phyloP scores from a whole-genome alignment of 2,113 vertebrate species.

The Eptesicus fuscus region DNA sequence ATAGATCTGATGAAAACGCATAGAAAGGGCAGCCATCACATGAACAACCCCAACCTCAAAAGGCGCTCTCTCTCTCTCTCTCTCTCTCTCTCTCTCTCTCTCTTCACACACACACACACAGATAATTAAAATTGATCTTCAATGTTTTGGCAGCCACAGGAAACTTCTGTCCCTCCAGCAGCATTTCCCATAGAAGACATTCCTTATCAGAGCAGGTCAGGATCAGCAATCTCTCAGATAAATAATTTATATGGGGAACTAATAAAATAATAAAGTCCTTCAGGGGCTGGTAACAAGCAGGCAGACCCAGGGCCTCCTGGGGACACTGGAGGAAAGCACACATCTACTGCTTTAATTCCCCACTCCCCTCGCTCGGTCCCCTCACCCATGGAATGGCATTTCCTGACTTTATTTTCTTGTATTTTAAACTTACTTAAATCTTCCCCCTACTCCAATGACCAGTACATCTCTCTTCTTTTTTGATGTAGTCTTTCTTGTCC shows the following conservation, averaged over 20 bases:
- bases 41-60: constrained; percentile 16
- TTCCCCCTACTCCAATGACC: not conserved
- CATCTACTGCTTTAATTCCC: not conserved
- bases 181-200: constrained; percentile 61
- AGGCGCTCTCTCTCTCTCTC: not conserved
- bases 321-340: not conserved
- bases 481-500: not conserved
- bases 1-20: constrained; percentile 53
- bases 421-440: not conserved
- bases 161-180: constrained; percentile 48
- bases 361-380: rapidly evolving
- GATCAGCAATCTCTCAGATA: constrained; percentile 59
- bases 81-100: not conserved
- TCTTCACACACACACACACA: not conserved
- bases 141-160: constrained; percentile 47
- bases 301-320: not conserved
- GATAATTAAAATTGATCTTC: constrained; percentile 68
- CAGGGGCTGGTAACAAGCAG: constrained; percentile 29
- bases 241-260: constrained; percentile 72
- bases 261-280: constrained; percentile 69
- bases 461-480: not conserved
- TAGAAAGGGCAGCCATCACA: constrained; percentile 39
- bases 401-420: not conserved
- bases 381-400: rapidly evolving
- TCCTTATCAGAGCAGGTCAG: constrained; percentile 60